Percentiles rank a stretch among this genome's conserved stretches.
Evolutionary conservation across 1,140 invertebrate genomes (phyloP).

Genomic region (Hypothenemus hampei): DNA sequence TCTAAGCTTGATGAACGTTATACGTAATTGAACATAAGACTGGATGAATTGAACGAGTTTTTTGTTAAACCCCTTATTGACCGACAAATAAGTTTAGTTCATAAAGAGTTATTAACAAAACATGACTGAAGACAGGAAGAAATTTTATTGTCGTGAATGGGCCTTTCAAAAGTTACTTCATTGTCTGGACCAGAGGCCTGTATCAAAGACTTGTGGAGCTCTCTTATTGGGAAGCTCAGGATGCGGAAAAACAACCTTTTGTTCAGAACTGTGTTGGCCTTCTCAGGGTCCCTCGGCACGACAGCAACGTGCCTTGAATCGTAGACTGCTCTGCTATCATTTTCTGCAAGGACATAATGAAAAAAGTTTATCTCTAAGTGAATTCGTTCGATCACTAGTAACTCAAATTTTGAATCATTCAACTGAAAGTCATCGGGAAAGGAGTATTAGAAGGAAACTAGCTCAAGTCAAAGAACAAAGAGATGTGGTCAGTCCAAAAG

Average conservation of each 20-base stretch:
- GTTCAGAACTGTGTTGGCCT: constrained; percentile 75
- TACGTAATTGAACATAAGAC: constrained; percentile 23
- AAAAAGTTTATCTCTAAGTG: constrained; percentile 66
- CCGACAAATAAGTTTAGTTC: constrained; percentile 24
- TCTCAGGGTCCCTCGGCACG: constrained; percentile 59
- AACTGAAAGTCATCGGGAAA: constrained; percentile 45
- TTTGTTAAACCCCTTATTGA: constrained; percentile 12
- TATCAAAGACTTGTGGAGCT: constrained; percentile 73
- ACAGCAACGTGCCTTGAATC: constrained; percentile 67
- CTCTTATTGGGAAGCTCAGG: constrained; percentile 83
- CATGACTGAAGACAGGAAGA: constrained; percentile 52
- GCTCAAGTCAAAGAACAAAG: constrained; percentile 32
- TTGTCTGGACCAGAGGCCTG: constrained; percentile 77
- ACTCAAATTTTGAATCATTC: constrained; percentile 70
- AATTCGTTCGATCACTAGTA: constrained; percentile 79
- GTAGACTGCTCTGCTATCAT: constrained; percentile 74
- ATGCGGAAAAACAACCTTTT: constrained; percentile 80
- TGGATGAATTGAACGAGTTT: constrained; percentile 10
- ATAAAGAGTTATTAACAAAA: constrained; percentile 16
- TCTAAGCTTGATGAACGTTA: no score
- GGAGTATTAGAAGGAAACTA: constrained; percentile 39
- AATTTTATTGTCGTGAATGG: constrained; percentile 86
- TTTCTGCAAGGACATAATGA: constrained; percentile 68
- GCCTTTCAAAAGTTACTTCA: constrained; percentile 90
- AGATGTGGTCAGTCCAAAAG: constrained; percentile 24